Evolutionary conservation across 2,888 invertebrate species (phyloP), one percentile per base, ranked within the genome.

Genomic region (Opisthograptis luteolata): DNA sequence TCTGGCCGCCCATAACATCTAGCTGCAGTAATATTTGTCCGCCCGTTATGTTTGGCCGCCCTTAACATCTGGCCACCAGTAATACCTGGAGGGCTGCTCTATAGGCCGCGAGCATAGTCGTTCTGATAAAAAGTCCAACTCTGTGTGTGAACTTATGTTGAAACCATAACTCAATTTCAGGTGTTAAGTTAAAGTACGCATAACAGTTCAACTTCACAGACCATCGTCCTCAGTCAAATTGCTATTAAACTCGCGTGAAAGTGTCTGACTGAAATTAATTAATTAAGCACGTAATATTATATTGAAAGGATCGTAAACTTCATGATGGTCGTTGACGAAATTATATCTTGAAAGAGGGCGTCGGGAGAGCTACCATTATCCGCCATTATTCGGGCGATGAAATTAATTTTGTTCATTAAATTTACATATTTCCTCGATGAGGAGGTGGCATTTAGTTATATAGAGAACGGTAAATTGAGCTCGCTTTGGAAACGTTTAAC

Each of bases 301-400:
- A 76, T 70, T 68, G 68, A 74, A 73, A 70, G 70, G 62, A 66
- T 67, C 72, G 68, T 76, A 73, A 76, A 76, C 61, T 72, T 63
- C 61, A 59, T 71, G 72, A 74, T 63, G 67, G 68, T 60, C 68
- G 68, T 65, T 72, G 68, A 71, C 66, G 65, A 70, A 78, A 75
- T 78, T 76, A 76, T 76, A 70, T 76, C 66, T 69, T 58, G 67
- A 70, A 68, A 62, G 65, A 68, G 63, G 64, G 59, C 62, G 66
- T 64, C 56, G 58, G 13, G 19, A 70, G 71, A 60, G 63, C 50
- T 62, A 62, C 65, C 62, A 68, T 74, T 69, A 71, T 66, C 58
- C 60, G 57, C 61, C 69, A 68, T 73, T 73, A 73, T 70, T 68
- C 63, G 51, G 58, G 66, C 66, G 66, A 73, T 68, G 67, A 71